phyloP scores from a whole-genome alignment of 1,140 invertebrate genomes.

The Drosophila lowei region DNA sequence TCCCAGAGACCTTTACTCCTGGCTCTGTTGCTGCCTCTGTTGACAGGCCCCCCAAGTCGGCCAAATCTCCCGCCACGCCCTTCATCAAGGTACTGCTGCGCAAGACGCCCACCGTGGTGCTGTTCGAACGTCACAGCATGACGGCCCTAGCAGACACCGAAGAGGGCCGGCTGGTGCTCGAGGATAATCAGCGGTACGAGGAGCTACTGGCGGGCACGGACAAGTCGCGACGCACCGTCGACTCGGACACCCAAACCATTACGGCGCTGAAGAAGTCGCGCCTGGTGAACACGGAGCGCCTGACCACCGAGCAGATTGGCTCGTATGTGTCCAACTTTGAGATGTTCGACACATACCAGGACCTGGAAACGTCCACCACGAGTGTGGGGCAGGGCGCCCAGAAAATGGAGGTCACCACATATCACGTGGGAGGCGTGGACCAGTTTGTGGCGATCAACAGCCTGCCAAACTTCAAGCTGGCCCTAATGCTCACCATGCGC shows the following conservation, averaged over 20 bases:
- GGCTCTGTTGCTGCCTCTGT: conserved; percentile 1
- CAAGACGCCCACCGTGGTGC: conserved; percentile 86
- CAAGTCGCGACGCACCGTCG: conserved; percentile 85
- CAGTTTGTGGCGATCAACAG: conserved; percentile 71
- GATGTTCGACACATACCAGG: conserved; percentile 87
- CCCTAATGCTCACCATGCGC: conserved; percentile 86
- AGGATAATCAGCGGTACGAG: conserved; percentile 87
- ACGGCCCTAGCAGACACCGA: conserved; percentile 85
- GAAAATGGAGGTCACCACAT: conserved; percentile 76
- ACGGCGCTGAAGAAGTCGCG: conserved; percentile 85
- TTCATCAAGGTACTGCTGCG: conserved; percentile 85
- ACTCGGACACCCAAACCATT: conserved; percentile 88
- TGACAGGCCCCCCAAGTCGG: conserved; percentile 20
- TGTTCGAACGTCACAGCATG: conserved; percentile 87
- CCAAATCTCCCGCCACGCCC: conserved; percentile 34
- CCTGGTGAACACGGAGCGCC: conserved; percentile 85
- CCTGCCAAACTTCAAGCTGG: conserved; percentile 85
- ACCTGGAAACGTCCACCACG: conserved; percentile 76
- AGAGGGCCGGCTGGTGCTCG: conserved; percentile 85
- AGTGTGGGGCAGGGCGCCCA: conserved; percentile 83
- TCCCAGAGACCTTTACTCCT: neutral
- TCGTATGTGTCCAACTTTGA: conserved; percentile 89
- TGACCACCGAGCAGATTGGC: conserved; percentile 84
- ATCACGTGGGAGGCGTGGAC: conserved; percentile 73
- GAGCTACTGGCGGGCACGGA: conserved; percentile 86